phyloP scores from a whole-genome alignment of 2,113 vertebrate genomes.

The Psittacara wagleri region DNA sequence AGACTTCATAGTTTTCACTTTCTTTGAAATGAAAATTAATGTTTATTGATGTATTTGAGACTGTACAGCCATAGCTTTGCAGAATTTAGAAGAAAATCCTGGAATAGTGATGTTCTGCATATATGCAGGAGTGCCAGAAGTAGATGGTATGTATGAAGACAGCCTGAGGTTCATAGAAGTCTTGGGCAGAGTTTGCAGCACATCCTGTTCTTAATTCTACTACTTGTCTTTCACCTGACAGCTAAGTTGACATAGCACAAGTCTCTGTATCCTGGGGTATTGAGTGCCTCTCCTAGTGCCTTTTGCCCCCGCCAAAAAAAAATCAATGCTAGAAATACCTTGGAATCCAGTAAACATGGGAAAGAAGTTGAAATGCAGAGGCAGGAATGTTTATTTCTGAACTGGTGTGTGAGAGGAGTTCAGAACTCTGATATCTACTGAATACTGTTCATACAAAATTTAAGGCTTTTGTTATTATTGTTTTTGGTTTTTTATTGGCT shows the following conservation, averaged over 20 bases:
- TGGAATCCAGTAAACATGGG: not conserved
- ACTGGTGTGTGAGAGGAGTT: not conserved
- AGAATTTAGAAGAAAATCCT: not conserved
- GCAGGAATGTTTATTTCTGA: not conserved
- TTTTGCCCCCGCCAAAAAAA: not conserved
- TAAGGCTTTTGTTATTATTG: not conserved
- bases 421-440: not conserved
- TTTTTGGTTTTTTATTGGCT: not conserved
- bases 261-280: no score
- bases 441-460: not conserved
- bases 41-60: not conserved
- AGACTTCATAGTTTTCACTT: not conserved
- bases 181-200: not conserved
- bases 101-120: not conserved
- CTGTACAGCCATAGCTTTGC: not conserved
- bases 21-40: not conserved
- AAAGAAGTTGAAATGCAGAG: not conserved
- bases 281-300: not conserved
- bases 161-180: not conserved
- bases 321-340: not conserved
- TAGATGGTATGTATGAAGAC: not conserved
- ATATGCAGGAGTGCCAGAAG: not conserved
- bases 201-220: not conserved
- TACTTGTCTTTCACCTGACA: not conserved
- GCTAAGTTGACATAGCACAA: no score